These are phyloP conservation scores for Pandemis heparana DNA, from an alignment of 2,888 invertebrate species.

Conservation along the genomic window DNA sequence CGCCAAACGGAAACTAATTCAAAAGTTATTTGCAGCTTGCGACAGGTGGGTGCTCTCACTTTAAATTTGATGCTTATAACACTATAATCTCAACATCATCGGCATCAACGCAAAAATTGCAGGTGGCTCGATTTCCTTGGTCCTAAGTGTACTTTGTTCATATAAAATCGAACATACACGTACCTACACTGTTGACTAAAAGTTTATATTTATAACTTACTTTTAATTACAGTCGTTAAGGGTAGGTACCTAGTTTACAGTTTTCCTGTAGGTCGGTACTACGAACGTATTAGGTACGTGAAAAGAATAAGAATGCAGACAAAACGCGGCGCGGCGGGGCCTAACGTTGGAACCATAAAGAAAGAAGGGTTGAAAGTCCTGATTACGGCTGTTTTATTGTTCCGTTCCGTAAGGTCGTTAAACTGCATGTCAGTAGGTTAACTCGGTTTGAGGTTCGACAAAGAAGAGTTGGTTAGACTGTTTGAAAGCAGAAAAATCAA, in stretches of 20 bases:
- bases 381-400: conserved; percentile 8
- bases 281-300: neutral
- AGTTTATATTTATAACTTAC: too few species aligned
- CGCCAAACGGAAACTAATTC: conserved; percentile 16
- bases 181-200: too few species aligned
- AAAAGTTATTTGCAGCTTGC: conserved; percentile 25
- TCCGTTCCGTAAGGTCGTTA: neutral
- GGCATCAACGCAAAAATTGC: too few species aligned
- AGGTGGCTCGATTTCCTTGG: too few species aligned
- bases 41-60: conserved; percentile 37
- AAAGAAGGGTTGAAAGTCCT: conserved; percentile 10
- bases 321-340: neutral
- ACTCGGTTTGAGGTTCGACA: neutral
- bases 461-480: neutral
- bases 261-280: neutral
- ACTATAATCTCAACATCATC: too few species aligned
- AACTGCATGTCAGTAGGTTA: conserved; percentile 3
- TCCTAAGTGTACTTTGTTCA: too few species aligned
- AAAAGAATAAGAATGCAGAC: neutral
- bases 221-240: too few species aligned
- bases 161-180: too few species aligned
- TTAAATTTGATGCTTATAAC: neutral
- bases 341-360: neutral
- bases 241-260: too few species aligned
- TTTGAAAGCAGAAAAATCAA: conserved; percentile 11